Percentiles rank a stretch among this genome's conserved stretches.
Conservation (phyloP, 2,888 invertebrate species). For the Patella depressa region DNA sequence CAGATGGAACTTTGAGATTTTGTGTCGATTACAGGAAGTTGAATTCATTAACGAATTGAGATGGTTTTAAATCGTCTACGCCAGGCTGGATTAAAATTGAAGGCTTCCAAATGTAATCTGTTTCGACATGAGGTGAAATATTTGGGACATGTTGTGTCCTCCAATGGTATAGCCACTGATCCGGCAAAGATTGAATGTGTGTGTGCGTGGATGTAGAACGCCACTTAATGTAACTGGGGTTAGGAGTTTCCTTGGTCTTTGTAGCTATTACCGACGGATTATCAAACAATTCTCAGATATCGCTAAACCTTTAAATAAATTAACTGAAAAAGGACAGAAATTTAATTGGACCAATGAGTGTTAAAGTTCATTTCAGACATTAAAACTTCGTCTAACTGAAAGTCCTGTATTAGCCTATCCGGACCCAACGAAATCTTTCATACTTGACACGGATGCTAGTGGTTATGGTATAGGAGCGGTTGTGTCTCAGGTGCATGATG, state of each 20-base stretch:
- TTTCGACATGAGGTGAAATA: conserved; percentile 24
- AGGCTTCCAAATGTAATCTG: conserved; percentile 32
- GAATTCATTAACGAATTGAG: no score
- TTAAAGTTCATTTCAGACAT: conserved; percentile 22
- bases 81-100: conserved; percentile 22
- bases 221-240: conserved; percentile 10
- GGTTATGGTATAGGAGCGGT: conserved; percentile 36
- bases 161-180: conserved; percentile 2
- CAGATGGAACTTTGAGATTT: no score
- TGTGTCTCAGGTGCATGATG: conserved; percentile 26
- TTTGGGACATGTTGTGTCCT: conserved; percentile 15
- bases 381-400: conserved; percentile 31
- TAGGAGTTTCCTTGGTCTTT: conserved; percentile 1
- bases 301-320: conserved; percentile 26
- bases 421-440: conserved; percentile 18
- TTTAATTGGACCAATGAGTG: conserved; percentile 33
- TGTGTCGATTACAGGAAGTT: no score
- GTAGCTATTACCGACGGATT: neutral
- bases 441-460: conserved; percentile 45
- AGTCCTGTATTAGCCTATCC: conserved; percentile 37
- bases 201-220: neutral
- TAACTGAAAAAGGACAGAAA: conserved; percentile 35
- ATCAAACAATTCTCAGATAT: conserved; percentile 25
- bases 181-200: conserved; percentile 11
- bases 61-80: neutral